Evolutionary conservation across 2,888 invertebrate species (phyloP).

Genomic region (Sesia bembeciformis): DNA sequence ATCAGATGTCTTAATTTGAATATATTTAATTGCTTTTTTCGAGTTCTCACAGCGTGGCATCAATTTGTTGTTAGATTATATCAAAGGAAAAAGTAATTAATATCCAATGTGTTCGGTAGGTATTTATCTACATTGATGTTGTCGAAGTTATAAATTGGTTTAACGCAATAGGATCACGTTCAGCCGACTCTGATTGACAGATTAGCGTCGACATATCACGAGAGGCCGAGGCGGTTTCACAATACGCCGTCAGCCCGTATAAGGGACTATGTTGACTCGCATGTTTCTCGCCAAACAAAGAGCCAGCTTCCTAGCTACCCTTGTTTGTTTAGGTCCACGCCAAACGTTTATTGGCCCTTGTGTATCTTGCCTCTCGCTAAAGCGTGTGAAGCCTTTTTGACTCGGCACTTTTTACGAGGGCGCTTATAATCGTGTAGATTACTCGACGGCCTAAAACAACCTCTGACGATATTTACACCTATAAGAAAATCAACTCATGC

Average conservation of each 20-base stretch:
- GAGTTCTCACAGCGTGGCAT: too few relatives aligned
- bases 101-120: slow-evolving; percentile 5
- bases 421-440: slow-evolving; percentile 57
- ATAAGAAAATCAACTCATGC: slow-evolving; percentile 8
- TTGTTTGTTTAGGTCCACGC: slow-evolving; percentile 70
- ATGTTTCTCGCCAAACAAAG: slow-evolving; percentile 70
- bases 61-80: too few relatives aligned
- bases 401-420: slow-evolving; percentile 69
- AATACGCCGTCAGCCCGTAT: slow-evolving; percentile 13
- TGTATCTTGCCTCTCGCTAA: slow-evolving; percentile 64
- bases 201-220: slow-evolving; percentile 29
- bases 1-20: too few relatives aligned
- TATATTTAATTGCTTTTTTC: too few relatives aligned
- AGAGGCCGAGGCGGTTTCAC: slow-evolving; percentile 19
- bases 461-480: slow-evolving; percentile 13
- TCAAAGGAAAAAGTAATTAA: neutral
- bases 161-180: slow-evolving; percentile 15
- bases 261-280: slow-evolving; percentile 54
- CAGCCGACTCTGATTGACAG: slow-evolving; percentile 31
- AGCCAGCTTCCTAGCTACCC: slow-evolving; percentile 72
- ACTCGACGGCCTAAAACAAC: slow-evolving; percentile 36
- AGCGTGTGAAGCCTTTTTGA: slow-evolving; percentile 68
- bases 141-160: slow-evolving; percentile 15
- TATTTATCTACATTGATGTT: neutral
- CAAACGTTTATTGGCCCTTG: slow-evolving; percentile 71